phyloP scores from a whole-genome alignment of 1,140 invertebrate species.

The Drosophila dunni region DNA sequence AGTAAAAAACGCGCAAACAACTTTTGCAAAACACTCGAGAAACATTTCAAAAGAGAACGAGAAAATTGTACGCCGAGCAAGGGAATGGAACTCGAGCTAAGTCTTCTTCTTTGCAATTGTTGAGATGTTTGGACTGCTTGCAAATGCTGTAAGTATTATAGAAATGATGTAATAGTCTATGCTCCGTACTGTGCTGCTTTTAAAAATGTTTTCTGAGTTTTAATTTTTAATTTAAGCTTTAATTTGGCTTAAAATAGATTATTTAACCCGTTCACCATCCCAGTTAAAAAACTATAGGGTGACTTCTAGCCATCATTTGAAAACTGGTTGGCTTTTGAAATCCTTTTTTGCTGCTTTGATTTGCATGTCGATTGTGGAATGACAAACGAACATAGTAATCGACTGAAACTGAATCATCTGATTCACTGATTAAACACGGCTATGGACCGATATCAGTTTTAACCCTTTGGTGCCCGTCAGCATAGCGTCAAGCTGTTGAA shows the following conservation, averaged over 20 bases:
- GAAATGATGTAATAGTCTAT: neutral
- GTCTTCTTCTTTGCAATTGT: conserved; percentile 42
- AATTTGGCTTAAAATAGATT: no score
- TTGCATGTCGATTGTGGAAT: conserved; percentile 60
- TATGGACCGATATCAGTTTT: conserved; percentile 35
- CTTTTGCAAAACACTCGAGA: conserved; percentile 47
- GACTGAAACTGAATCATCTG: conserved; percentile 70
- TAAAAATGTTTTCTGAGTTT: no score
- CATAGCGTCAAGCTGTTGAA: conserved; percentile 66
- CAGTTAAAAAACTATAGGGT: neutral
- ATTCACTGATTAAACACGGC: conserved; percentile 79
- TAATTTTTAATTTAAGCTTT: no score
- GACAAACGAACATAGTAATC: conserved; percentile 63
- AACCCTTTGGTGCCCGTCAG: conserved; percentile 64
- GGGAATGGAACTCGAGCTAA: conserved; percentile 14
- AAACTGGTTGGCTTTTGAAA: neutral
- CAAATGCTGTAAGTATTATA: neutral
- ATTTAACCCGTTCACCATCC: no score
- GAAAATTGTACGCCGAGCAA: conserved; percentile 11
- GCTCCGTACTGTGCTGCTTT: no score
- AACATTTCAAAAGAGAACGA: conserved; percentile 7
- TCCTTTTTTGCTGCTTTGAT: conserved; percentile 10
- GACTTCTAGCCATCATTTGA: neutral
- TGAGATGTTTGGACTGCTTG: conserved; percentile 23
- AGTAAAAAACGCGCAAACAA: conserved; percentile 62